Conservation (phyloP, 2,797 vertebrate genomes). For the Sebastes diaconus region DNA sequence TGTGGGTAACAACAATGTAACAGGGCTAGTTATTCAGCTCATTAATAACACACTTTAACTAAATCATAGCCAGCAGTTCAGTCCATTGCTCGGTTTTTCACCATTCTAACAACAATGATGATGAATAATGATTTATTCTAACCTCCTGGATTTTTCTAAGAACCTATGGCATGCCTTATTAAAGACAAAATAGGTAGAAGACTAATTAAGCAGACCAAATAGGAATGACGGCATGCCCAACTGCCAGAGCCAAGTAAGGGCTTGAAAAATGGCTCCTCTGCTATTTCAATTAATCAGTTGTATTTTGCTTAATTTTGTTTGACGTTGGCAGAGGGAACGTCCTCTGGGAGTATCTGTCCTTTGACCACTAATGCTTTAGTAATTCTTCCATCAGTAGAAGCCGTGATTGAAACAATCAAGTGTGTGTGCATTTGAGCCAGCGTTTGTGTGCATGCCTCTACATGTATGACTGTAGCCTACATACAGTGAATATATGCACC, state of each 20-base stretch:
- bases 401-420: constrained; percentile 80
- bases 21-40: constrained; percentile 75
- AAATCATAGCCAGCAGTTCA: constrained; percentile 75
- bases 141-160: constrained; percentile 75
- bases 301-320: constrained; percentile 88
- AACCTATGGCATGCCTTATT: constrained; percentile 82
- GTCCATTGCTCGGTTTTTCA: constrained; percentile 77
- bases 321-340: constrained; percentile 85
- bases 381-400: constrained; percentile 80
- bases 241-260: constrained; percentile 80
- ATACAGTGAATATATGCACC: constrained; percentile 18
- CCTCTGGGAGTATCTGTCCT: constrained; percentile 86
- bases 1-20: constrained; percentile 64
- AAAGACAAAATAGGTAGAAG: constrained; percentile 84
- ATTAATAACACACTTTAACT: constrained; percentile 81
- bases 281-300: constrained; percentile 88
- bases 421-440: constrained; percentile 27
- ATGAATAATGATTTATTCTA: constrained; percentile 83
- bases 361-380: constrained; percentile 84
- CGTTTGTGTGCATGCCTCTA: constrained; percentile 2
- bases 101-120: constrained; percentile 79
- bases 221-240: constrained; percentile 81
- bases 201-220: constrained; percentile 86
- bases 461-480: neutral
- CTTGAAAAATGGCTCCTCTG: constrained; percentile 86